Base-by-base conservation (phyloP, 2,113 vertebrate genomes). In the Symphodus melops region DNA sequence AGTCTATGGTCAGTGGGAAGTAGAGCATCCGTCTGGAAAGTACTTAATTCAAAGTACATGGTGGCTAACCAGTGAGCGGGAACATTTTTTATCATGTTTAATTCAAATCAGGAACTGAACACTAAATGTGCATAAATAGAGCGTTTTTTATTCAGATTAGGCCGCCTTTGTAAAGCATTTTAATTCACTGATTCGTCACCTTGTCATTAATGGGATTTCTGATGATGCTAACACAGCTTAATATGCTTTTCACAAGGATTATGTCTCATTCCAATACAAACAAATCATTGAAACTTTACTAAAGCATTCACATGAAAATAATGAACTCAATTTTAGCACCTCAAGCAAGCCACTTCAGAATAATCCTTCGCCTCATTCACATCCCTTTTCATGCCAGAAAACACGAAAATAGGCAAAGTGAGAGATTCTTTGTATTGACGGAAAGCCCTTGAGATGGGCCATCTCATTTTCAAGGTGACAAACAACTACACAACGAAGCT, bases 1-100 rank as follows among this genome's bases (percentile, higher is more conserved):
- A 39, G 20, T 58, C 28, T 33, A 76, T 48, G 11, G 57, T n/a
- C 51, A 51, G 53, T 57, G 33, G 36, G 63, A 70, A 70, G 39
- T 48, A 46, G 60, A 68, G 36, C 21, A 59, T 53, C 14, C 0
- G 16, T 8, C 46, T 54, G 9, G n/a, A 61, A 49, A 14, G 36
- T 54, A 2, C 53, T 53, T 20, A 54, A 51, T 16, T 54, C 41
- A 52, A 25, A 62, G 33, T 21, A 51, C 8, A 20, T 33, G 16
- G 20, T 12, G 19, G 12, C n/a, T 44, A 13, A 5, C 3, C 14
- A 16, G 14, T 9, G 28, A 7, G 48, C 20, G 41, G 17, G 53
- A 37, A 59, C 33, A 13, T 36, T 33, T 9, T 25, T 39, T 13
- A 17, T 51, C 14, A 7, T 0, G 8, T 51, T 60, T 8, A 17